phyloP scores from a whole-genome alignment of 2,113 vertebrate genomes.

The Syngnathoides biaculeatus region DNA sequence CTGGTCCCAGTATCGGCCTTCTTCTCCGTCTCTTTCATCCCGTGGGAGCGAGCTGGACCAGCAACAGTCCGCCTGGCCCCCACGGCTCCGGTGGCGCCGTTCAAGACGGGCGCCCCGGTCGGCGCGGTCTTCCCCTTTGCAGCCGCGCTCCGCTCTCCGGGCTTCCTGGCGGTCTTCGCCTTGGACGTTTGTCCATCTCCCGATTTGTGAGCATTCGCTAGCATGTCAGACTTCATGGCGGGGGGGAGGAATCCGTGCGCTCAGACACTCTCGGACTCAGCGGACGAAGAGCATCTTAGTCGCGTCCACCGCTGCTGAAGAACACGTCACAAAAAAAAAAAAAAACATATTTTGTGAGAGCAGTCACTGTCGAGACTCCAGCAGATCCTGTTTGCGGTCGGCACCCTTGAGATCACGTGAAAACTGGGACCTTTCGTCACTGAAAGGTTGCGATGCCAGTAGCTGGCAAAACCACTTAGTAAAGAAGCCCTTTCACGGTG shows the following conservation, averaged over 20 bases:
- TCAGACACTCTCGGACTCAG: constrained; percentile 60
- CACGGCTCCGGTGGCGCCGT: constrained; percentile 66
- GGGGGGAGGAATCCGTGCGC: constrained; percentile 53
- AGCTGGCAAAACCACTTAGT: no score
- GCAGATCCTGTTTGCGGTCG: background rate
- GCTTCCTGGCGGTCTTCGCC: constrained; percentile 79
- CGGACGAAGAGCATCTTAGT: constrained; percentile 63
- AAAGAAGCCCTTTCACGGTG: no score
- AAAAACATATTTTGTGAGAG: constrained; percentile 2
- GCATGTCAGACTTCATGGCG: constrained; percentile 95
- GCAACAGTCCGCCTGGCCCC: constrained; percentile 67
- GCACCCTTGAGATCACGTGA: background rate
- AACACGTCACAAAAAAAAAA: background rate
- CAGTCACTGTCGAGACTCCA: background rate
- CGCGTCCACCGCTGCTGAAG: constrained; percentile 46
- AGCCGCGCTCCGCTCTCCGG: constrained; percentile 67
- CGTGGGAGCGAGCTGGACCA: constrained; percentile 70
- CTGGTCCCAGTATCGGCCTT: constrained; percentile 77
- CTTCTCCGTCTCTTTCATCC: constrained; percentile 73
- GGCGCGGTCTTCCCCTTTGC: constrained; percentile 79
- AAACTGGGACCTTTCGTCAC: background rate
- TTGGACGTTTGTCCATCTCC: constrained; percentile 77
- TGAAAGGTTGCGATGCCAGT: no score
- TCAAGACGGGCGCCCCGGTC: constrained; percentile 73
- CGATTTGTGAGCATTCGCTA: constrained; percentile 78